Evolutionary conservation across 2,888 invertebrate genomes (phyloP).

Genomic region (Clepsis dumicolana): DNA sequence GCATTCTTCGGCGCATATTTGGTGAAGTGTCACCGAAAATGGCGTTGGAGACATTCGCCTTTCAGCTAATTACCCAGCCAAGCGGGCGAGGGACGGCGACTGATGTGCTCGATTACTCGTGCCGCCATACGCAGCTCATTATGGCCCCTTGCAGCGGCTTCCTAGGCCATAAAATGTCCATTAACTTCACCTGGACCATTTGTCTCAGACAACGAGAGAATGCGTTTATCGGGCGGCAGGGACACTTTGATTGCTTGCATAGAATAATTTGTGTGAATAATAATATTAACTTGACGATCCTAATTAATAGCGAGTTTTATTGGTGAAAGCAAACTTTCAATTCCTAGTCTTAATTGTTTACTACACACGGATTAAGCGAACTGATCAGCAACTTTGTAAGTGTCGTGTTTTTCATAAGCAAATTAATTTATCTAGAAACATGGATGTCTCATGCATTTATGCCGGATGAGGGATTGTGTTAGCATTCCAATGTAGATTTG

Average conservation of each 20-base stretch:
- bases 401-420: slow-evolving; percentile 1
- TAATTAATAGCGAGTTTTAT: background rate
- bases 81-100: slow-evolving; percentile 61
- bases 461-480: slow-evolving; percentile 44
- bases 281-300: background rate
- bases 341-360: background rate
- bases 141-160: slow-evolving; percentile 44
- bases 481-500: slow-evolving; percentile 58
- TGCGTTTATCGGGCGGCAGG: slow-evolving; percentile 53
- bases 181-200: slow-evolving; percentile 59
- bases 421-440: slow-evolving; percentile 20
- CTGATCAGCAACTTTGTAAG: background rate
- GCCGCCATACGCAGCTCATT: slow-evolving; percentile 47
- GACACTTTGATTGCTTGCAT: slow-evolving; percentile 38
- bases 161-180: slow-evolving; percentile 56
- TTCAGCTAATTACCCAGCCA: slow-evolving; percentile 68
- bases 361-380: background rate
- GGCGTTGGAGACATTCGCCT: slow-evolving; percentile 50
- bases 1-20: slow-evolving; percentile 35
- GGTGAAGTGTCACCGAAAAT: slow-evolving; percentile 51
- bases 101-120: slow-evolving; percentile 60
- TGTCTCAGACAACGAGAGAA: slow-evolving; percentile 57
- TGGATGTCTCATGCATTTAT: slow-evolving; percentile 9
- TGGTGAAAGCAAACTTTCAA: background rate
- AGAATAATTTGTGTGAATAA: background rate